These are phyloP conservation scores for Sisyra nigra DNA, from an alignment of 2,888 invertebrate species.

Conservation along the genomic window DNA sequence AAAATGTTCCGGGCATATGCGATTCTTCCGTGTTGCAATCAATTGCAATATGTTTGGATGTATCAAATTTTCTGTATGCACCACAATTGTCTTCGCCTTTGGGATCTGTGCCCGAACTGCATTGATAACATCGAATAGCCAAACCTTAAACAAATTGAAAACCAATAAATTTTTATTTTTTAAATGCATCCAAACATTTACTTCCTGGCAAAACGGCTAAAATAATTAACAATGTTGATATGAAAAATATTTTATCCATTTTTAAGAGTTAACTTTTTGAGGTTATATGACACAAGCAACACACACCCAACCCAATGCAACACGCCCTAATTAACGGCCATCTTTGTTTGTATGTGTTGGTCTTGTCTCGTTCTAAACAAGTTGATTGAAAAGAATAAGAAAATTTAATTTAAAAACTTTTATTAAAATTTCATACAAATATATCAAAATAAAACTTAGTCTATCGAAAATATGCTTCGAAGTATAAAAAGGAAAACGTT, in stretches of 20 bases:
- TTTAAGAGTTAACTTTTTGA: neutral
- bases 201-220: neutral
- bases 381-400: neutral
- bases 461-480: too few relatives aligned
- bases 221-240: neutral
- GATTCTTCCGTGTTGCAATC: slow-evolving; percentile 93
- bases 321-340: neutral
- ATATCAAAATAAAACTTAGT: too few relatives aligned
- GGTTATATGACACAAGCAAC: too few relatives aligned
- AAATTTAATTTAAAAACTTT: neutral
- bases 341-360: neutral
- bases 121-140: slow-evolving; percentile 84
- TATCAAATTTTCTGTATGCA: slow-evolving; percentile 73
- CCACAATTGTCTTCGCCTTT: slow-evolving; percentile 78
- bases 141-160: slow-evolving; percentile 28
- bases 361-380: too few relatives aligned
- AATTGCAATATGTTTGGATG: slow-evolving; percentile 69
- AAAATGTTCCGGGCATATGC: slow-evolving; percentile 87
- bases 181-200: neutral
- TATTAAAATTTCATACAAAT: too few relatives aligned
- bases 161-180: neutral
- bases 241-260: neutral
- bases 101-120: slow-evolving; percentile 71
- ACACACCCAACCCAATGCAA: too few relatives aligned
- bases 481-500: too few relatives aligned